Evolutionary conservation across 2,797 vertebrate genomes (phyloP), one percentile per base, ranked within the genome.

Genomic region (Neosilurus hyrtlii): DNA sequence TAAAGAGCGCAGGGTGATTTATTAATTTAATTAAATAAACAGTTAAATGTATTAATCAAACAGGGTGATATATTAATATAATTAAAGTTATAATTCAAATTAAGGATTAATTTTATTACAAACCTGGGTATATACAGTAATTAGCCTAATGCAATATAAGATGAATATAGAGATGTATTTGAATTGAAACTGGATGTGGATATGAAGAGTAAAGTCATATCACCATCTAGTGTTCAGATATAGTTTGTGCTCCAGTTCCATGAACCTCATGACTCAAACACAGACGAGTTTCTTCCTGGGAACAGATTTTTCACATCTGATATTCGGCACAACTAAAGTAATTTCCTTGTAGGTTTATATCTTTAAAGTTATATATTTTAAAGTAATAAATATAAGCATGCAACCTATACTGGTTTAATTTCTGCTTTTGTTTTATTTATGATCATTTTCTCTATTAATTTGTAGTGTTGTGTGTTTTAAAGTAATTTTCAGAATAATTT

Each of bases 151-250:
- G 30, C 30, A 30, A 24, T 14, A 8, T 14, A 49, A 49, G 43
- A 51, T 8, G 11, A 14, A 51, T 12, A 12, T 7, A 43, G 43
- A 43, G 4, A 3, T 43, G 2, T 30, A 20, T 37, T 59, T 18
- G 22, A 75, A 59, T 24, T 30, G 77, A 67, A 30, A 5, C 61
- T 4, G 63, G 54, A 3, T 43, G 35, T 59, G 18, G 26, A n/a
- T 62, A 3, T 54, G 4, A 74, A 35, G 8, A 18, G 9, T n/a
- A 20, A 56, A 11, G 61, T 37, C 67, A 82, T 77, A 54, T 61
- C 81, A 12, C 81, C 81, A 82, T 82, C 81, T 82, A 49, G 81
- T 77, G 81, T 67, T 67, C 52, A 57, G 10, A 26, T 24, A 43
- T 11, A 51, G 22, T 63, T 61, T 51, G 35, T 37, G 30, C 6